These are phyloP conservation scores for Amphiura filiformis DNA, from an alignment of 35 echinoderm and acorn worm species.

Conservation along the genomic window DNA sequence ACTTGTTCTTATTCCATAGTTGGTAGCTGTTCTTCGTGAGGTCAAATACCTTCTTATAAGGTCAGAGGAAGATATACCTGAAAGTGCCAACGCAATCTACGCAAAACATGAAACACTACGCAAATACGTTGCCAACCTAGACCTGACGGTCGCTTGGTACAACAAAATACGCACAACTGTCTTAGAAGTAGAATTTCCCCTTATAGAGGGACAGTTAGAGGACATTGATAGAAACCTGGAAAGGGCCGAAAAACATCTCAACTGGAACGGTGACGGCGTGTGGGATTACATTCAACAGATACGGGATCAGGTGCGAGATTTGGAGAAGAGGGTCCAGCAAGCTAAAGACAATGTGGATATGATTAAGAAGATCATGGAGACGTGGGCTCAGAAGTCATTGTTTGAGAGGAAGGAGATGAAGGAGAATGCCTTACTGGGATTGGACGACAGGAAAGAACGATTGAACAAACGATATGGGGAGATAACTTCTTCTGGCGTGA, in stretches of 20 bases:
- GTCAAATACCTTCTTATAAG: constrained; percentile 90
- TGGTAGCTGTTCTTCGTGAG: constrained; percentile 91
- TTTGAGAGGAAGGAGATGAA: constrained; percentile 94
- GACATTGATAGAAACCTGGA: constrained; percentile 71
- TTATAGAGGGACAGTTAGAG: constrained; percentile 81
- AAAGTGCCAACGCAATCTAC: constrained; percentile 76
- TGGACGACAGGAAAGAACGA: constrained; percentile 85
- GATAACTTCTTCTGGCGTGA: constrained; percentile 75
- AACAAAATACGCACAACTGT: constrained; percentile 81
- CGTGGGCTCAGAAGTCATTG: constrained; percentile 78
- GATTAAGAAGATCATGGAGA: constrained; percentile 95
- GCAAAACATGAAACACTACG: constrained; percentile 89
- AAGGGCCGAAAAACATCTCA: constrained; percentile 76
- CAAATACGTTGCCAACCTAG: constrained; percentile 90
- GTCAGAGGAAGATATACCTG: constrained; percentile 63
- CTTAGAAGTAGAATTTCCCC: constrained; percentile 91
- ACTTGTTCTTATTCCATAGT: too few relatives aligned
- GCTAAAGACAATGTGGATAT: constrained; percentile 77
- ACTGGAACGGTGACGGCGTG: constrained; percentile 85
- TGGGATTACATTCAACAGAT: constrained; percentile 98
- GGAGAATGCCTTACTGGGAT: constrained; percentile 58
- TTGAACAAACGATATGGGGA: constrained; percentile 80
- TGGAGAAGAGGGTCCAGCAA: constrained; percentile 79
- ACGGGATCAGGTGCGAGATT: constrained; percentile 79
- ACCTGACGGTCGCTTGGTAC: constrained; percentile 95